These are phyloP conservation scores for Brachyrhaphis roseni DNA, from an alignment of 2,797 vertebrate genomes.

Conservation along the genomic window DNA sequence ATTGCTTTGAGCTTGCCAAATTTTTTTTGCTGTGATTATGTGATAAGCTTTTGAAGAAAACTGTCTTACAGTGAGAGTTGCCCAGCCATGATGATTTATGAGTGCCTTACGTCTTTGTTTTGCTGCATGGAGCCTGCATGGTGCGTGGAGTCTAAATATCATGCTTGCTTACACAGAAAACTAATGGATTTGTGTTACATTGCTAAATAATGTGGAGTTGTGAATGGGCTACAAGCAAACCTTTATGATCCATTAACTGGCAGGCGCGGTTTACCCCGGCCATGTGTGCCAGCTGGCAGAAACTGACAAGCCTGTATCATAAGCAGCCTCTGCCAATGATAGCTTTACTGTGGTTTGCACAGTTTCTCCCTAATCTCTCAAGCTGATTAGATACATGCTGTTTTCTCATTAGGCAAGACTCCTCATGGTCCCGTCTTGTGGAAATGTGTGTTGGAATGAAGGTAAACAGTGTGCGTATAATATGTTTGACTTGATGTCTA, in stretches of 20 bases:
- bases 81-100: slow-evolving; percentile 60
- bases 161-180: slow-evolving; percentile 64
- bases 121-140: slow-evolving; percentile 53
- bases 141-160: slow-evolving; percentile 58
- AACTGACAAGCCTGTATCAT: slow-evolving; percentile 56
- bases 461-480: slow-evolving; percentile 60
- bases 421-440: slow-evolving; percentile 60
- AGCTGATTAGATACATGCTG: slow-evolving; percentile 75
- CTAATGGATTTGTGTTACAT: slow-evolving; percentile 77
- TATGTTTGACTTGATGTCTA: slow-evolving; percentile 67
- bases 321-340: slow-evolving; percentile 58
- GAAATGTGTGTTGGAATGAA: slow-evolving; percentile 66
- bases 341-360: slow-evolving; percentile 67
- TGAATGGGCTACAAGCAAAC: slow-evolving; percentile 74
- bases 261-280: slow-evolving; percentile 60
- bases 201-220: slow-evolving; percentile 75
- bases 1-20: slow-evolving; percentile 55
- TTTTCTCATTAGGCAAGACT: slow-evolving; percentile 74
- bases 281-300: slow-evolving; percentile 70
- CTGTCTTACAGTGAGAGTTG: slow-evolving; percentile 29
- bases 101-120: slow-evolving; percentile 45
- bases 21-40: slow-evolving; percentile 62
- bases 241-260: slow-evolving; percentile 77
- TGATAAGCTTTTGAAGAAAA: slow-evolving; percentile 72
- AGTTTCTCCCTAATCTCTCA: slow-evolving; percentile 60